Evolutionary conservation across 2,888 invertebrate species (phyloP).

Genomic region (Amaurobius ferox): DNA sequence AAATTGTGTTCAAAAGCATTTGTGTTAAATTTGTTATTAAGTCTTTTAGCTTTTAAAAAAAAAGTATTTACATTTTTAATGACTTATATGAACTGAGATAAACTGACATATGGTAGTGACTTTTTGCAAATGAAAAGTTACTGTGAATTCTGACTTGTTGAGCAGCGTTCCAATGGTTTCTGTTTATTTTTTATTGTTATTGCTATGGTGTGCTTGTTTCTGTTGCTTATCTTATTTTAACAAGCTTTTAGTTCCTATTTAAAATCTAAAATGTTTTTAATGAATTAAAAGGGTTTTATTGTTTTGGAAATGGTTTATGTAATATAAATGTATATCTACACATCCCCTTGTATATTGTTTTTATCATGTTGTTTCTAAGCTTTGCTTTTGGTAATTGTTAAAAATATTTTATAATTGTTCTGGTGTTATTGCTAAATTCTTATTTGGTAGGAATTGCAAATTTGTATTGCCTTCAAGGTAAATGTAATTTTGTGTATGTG

Average conservation of each 20-base stretch:
- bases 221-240: conserved; percentile 49
- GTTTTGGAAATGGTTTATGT: conserved; percentile 53
- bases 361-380: conserved; percentile 40
- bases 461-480: conserved; percentile 45
- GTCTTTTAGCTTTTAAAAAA: not conserved
- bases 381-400: conserved; percentile 55
- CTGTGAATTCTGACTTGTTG: conserved; percentile 12
- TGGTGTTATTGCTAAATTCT: conserved; percentile 46
- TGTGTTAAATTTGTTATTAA: not conserved
- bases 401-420: conserved; percentile 41
- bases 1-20: not conserved
- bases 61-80: conserved; percentile 4
- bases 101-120: not conserved
- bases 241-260: conserved; percentile 67
- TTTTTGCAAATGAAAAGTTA: conserved; percentile 10
- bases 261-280: conserved; percentile 36
- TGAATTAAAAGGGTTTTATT: conserved; percentile 38
- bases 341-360: not conserved
- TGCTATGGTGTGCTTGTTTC: conserved; percentile 44
- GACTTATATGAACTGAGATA: not conserved
- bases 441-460: conserved; percentile 23
- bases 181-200: conserved; percentile 16
- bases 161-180: not conserved
- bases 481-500: conserved; percentile 42
- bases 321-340: conserved; percentile 36